phyloP scores from a whole-genome alignment of 1,140 invertebrate genomes.

The Palaemon carinicauda region DNA sequence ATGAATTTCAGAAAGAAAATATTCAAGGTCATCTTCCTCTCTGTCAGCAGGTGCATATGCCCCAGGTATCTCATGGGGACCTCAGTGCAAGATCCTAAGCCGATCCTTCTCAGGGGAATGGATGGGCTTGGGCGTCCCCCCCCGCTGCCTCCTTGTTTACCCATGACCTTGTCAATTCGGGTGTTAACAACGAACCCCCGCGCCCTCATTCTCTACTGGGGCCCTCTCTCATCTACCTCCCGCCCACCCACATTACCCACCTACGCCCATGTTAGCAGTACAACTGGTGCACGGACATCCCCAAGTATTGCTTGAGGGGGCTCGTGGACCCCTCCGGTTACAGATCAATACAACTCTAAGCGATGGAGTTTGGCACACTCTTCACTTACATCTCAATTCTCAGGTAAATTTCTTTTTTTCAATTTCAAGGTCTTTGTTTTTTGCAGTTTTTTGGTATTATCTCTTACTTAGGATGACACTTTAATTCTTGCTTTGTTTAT shows the following conservation, averaged over 20 bases:
- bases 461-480: no score
- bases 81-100: conserved; percentile 93
- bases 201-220: conserved; percentile 92
- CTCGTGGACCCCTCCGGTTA: conserved; percentile 88
- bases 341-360: conserved; percentile 85
- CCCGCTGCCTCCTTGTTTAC: conserved; percentile 93
- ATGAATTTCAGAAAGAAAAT: no score
- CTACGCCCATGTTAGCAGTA: conserved; percentile 81
- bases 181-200: conserved; percentile 90
- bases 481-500: no score
- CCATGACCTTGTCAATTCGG: conserved; percentile 91
- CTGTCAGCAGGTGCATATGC: conserved; percentile 68
- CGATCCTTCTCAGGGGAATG: conserved; percentile 89
- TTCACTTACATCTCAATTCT: conserved; percentile 95
- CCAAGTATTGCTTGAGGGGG: conserved; percentile 89
- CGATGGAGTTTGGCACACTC: conserved; percentile 94
- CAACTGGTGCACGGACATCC: conserved; percentile 91
- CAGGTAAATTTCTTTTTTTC: conserved; percentile 5
- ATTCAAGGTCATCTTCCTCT: no score
- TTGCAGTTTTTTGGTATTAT: background rate
- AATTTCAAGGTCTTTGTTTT: background rate
- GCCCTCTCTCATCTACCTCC: conserved; percentile 88
- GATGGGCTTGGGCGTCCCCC: conserved; percentile 96
- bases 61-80: conserved; percentile 89
- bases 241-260: conserved; percentile 70